Percentiles rank a stretch among this genome's conserved stretches.
Evolutionary conservation across 2,797 vertebrate genomes (phyloP).

Genomic region (Phataginus tetradactyla): DNA sequence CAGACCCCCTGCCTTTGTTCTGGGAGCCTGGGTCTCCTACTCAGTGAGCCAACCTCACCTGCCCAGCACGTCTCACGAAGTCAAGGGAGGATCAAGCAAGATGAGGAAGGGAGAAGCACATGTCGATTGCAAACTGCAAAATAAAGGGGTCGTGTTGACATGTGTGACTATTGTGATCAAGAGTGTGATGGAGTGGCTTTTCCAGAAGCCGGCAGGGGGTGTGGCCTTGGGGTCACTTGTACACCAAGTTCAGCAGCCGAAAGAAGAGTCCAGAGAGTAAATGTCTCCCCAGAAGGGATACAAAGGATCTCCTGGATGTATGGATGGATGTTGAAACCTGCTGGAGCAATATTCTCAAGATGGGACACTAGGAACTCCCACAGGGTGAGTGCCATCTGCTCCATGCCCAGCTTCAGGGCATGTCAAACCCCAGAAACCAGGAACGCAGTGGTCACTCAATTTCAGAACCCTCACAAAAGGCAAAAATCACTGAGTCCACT

Average conservation of each 20-base stretch:
- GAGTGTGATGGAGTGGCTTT: background rate
- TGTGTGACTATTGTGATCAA: background rate
- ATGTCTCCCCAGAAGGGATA: background rate
- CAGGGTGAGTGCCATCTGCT: accelerated
- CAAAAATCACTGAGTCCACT: too few relatives aligned
- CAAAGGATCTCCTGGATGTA: accelerated
- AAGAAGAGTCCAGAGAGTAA: background rate
- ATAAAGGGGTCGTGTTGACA: too few relatives aligned
- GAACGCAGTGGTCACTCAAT: accelerated
- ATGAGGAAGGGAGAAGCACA: accelerated
- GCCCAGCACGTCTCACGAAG: accelerated
- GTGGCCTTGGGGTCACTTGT: background rate
- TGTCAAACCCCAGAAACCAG: background rate
- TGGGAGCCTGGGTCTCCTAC: background rate
- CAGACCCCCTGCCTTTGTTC: background rate
- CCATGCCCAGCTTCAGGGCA: background rate
- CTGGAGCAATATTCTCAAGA: background rate
- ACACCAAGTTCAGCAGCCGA: accelerated
- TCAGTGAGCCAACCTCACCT: background rate
- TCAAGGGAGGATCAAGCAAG: background rate
- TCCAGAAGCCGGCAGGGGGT: background rate
- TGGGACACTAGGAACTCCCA: accelerated
- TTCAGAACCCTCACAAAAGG: background rate
- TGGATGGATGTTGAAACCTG: background rate
- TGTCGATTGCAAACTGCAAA: accelerated